A percentile compares a stretch with the other conserved stretches of the same genome.
phyloP scores from a whole-genome alignment of 2,113 vertebrate species.

The Gymnobelideus leadbeateri region DNA sequence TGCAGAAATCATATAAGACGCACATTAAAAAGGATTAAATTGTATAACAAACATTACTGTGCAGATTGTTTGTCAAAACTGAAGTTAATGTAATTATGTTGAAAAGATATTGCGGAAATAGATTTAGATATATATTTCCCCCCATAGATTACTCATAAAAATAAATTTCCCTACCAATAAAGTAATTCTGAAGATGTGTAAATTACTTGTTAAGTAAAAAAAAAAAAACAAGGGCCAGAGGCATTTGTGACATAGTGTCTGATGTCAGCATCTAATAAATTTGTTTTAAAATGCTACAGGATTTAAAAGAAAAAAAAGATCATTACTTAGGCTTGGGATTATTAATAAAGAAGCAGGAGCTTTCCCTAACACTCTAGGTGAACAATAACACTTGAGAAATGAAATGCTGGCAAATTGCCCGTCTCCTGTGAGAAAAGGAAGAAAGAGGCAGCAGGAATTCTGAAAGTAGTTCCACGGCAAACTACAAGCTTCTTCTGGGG shows the following conservation, averaged over 20 bases:
- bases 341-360: slow-evolving; percentile 81
- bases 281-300: slow-evolving; percentile 79
- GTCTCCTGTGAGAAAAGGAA: slow-evolving; percentile 82
- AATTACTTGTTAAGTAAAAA: slow-evolving; percentile 76
- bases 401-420: slow-evolving; percentile 85
- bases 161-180: slow-evolving; percentile 72
- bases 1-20: slow-evolving; percentile 46
- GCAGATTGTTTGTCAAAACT: slow-evolving; percentile 67
- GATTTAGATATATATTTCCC: slow-evolving; percentile 72
- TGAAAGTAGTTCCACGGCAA: slow-evolving; percentile 79
- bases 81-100: slow-evolving; percentile 59
- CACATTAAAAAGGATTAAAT: slow-evolving; percentile 53
- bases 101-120: slow-evolving; percentile 64
- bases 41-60: slow-evolving; percentile 52
- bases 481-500: slow-evolving; percentile 69
- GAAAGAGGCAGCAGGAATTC: slow-evolving; percentile 72
- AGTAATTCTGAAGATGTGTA: slow-evolving; percentile 55
- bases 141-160: slow-evolving; percentile 68
- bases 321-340: slow-evolving; percentile 81
- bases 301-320: slow-evolving; percentile 72
- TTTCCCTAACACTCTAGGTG: slow-evolving; percentile 81
- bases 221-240: slow-evolving; percentile 66
- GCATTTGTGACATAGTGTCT: slow-evolving; percentile 64
- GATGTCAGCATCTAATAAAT: slow-evolving; percentile 77
- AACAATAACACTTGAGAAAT: slow-evolving; percentile 84